Conservation (phyloP, 2,888 invertebrate genomes). For the Caenorhabditis wallacei region DNA sequence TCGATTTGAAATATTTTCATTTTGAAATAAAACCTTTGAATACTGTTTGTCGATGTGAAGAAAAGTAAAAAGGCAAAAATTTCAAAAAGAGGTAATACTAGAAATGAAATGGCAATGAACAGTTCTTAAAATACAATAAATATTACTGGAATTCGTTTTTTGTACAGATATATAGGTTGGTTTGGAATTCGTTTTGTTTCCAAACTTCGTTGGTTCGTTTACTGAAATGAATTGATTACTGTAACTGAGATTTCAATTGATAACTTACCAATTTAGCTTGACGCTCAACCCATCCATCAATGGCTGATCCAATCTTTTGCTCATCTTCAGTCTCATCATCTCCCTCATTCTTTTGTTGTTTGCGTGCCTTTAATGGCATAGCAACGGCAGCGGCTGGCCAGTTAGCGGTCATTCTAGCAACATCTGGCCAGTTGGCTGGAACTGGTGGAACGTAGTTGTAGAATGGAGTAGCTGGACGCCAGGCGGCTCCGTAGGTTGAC, state of each 20-base stretch:
- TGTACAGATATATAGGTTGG: slow-evolving; percentile 44
- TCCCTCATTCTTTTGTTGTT: slow-evolving; percentile 59
- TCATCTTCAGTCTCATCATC: slow-evolving; percentile 71
- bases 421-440: slow-evolving; percentile 82
- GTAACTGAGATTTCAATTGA: background rate
- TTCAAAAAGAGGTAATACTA: slow-evolving; percentile 51
- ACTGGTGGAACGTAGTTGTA: slow-evolving; percentile 83
- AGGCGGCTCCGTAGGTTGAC: slow-evolving; percentile 83
- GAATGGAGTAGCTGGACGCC: slow-evolving; percentile 83
- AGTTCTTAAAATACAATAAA: slow-evolving; percentile 49
- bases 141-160: slow-evolving; percentile 47
- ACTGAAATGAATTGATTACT: slow-evolving; percentile 31
- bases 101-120: slow-evolving; percentile 19
- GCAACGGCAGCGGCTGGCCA: slow-evolving; percentile 80
- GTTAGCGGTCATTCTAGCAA: slow-evolving; percentile 74
- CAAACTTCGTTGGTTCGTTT: slow-evolving; percentile 26
- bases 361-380: slow-evolving; percentile 73
- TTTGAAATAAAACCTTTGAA: slow-evolving; percentile 42
- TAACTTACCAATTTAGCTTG: slow-evolving; percentile 70
- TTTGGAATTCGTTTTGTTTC: background rate
- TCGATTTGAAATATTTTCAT: slow-evolving; percentile 22
- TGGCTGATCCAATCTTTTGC: slow-evolving; percentile 74
- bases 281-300: slow-evolving; percentile 77
- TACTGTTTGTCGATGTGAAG: slow-evolving; percentile 41
- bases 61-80: slow-evolving; percentile 16